Percentiles rank a stretch among this genome's conserved stretches.
Evolutionary conservation across 2,888 invertebrate genomes (phyloP).

Genomic region (Nephrotoma appendiculata): DNA sequence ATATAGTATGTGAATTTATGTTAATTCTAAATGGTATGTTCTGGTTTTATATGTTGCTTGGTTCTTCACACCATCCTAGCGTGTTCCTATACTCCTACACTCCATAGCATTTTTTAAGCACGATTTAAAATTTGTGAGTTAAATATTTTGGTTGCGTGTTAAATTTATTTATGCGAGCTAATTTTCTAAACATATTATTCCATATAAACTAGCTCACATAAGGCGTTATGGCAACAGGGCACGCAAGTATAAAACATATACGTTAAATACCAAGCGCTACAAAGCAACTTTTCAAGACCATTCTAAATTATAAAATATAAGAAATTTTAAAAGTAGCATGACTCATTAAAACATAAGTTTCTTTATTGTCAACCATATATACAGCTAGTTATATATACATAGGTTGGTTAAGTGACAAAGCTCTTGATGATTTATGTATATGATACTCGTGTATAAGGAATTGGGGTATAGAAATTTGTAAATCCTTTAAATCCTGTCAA

Average conservation of each 20-base stretch:
- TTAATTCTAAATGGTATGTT: neutral
- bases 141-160: neutral
- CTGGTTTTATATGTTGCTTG: neutral
- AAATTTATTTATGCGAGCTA: neutral
- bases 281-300: neutral
- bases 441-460: neutral
- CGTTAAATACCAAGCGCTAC: neutral
- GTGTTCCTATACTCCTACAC: neutral
- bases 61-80: neutral
- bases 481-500: neutral
- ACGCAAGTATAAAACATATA: neutral
- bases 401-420: neutral
- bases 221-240: neutral
- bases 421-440: neutral
- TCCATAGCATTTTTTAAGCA: neutral
- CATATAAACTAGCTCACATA: neutral
- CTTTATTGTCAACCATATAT: neutral
- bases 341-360: neutral
- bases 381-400: no score
- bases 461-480: neutral
- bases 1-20: neutral
- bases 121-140: neutral
- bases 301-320: neutral
- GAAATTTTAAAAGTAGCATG: neutral
- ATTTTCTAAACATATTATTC: neutral